Evolutionary conservation across 2,888 invertebrate species (phyloP), one percentile per base, ranked within the genome.

Genomic region (Drosophila testacea): DNA sequence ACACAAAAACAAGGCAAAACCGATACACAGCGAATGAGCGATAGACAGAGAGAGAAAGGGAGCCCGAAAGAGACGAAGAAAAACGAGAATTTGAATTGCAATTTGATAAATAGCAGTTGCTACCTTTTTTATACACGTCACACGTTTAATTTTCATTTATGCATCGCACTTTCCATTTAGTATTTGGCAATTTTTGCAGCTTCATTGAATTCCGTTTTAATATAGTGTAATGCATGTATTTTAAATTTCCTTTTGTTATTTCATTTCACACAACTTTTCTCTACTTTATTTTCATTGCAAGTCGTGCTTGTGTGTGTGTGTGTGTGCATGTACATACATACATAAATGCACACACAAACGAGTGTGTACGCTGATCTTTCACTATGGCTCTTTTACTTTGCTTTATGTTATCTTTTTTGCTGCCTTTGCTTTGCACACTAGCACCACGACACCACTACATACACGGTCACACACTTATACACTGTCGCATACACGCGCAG

Each of bases 351-450:
- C 22, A 22, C n/a, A n/a, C 42, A 54, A 5, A 13, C 36, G n/a
- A 16, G 39, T 55, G 48, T 72, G 72, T 73, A 71, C 48, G 76
- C 69, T 59, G 75, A 83, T 86, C 83, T 86, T 86, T 83, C 84
- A 81, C 83, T 86, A 67, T 77, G 81, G 74, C 86, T 83, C 79
- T 86, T 86, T 83, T 72, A 72, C 83, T 77, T 71, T 69, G 72
- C 82, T 81, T 70, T 77, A 69, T 80, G 81, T 81, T 83, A 86
- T 81, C 75, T 83, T 81, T 80, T 77, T 79, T 75, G 76, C 81
- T 83, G 76, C 70, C 68, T 77, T 81, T 52, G 67, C 75, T 78
- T 74, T 64, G 75, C 77, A 77, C 57, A 32, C 55, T 41, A 47
- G 36, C 72, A 65, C 36, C 30, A 54, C 57, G 54, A 48, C 70